Evolutionary conservation across 2,888 invertebrate species (phyloP), one percentile per base, ranked within the genome.

Genomic region (Drosophila subsilvestris): DNA sequence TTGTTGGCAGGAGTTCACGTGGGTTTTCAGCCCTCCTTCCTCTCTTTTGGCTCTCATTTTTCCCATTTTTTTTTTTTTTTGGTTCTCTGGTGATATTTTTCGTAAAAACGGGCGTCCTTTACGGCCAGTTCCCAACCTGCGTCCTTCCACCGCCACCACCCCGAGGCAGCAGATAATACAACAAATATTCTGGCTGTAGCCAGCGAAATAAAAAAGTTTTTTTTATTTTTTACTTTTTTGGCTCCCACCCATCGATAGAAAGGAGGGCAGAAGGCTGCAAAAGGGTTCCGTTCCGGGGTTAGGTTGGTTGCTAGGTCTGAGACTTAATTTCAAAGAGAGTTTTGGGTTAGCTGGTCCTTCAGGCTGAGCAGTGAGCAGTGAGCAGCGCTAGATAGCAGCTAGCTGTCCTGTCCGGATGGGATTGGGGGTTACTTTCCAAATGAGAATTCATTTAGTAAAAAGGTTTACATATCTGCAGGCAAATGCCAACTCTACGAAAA

Each of bases 1-100:
- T 89, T 76, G 75, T 74, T 88, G 80, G 86, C 83, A 75, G 73
- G 80, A 59, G 84, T 75, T 84, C 86, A 82, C 71, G 79, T 89
- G 86, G 89, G 78, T 63, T 51, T 56, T 37, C 53, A 20, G 53
- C 32, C 25, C 32, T 20, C 32, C 32, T 20, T 42, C 45, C 47
- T 14, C n/a, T 7, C 18, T 54, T 42, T 49, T 61, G 29, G 29
- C 29, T 54, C 22, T 32, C n/a, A 29, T 49, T 37, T 55, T 43
- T 7, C 43, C 14, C 29, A 27, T 32, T 17, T 63, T 74, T 79
- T 76, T 71, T 65, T 51, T 43, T 32, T 65, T 57, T 69, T 56
- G 57, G 59, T 82, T 73, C 60, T 61, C 76, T 68, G 68, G 61
- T 73, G 68, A 59, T 72, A 69, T 72, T 68, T 72, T 68, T 67